Evolutionary conservation across 1,140 invertebrate species (phyloP).

Genomic region (Philopotamus ludificatus): DNA sequence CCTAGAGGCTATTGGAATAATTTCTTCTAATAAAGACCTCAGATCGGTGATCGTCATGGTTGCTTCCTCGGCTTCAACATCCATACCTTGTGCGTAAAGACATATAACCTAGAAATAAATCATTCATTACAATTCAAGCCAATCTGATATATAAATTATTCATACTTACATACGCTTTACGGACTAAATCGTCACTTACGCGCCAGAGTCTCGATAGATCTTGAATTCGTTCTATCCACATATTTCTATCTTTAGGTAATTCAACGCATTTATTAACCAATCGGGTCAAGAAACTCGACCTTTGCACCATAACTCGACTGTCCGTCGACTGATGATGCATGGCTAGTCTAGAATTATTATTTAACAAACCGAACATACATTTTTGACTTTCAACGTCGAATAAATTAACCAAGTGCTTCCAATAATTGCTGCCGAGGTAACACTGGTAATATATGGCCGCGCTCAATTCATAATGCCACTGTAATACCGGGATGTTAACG

Average conservation of each 20-base stretch:
- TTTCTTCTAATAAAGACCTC: constrained; percentile 62
- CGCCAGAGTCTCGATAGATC: constrained; percentile 77
- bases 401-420: constrained; percentile 70
- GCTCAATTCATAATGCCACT: constrained; percentile 76
- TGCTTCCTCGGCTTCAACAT: constrained; percentile 75
- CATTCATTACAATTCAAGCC: neutral
- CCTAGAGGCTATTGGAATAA: constrained; percentile 71
- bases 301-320: constrained; percentile 63
- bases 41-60: constrained; percentile 65
- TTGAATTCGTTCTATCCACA: constrained; percentile 71
- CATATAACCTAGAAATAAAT: constrained; percentile 59
- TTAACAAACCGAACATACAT: constrained; percentile 42
- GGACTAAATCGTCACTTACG: constrained; percentile 72
- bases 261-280: constrained; percentile 60
- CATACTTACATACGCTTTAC: constrained; percentile 65
- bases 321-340: constrained; percentile 56
- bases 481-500: constrained; percentile 73
- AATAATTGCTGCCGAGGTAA: constrained; percentile 71
- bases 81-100: constrained; percentile 74
- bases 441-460: constrained; percentile 76
- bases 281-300: constrained; percentile 63
- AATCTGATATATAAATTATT: constrained; percentile 9
- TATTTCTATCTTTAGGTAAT: constrained; percentile 53
- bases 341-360: constrained; percentile 45
- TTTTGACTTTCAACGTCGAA: constrained; percentile 63